Evolutionary conservation across 2,888 invertebrate species (phyloP), one percentile per base, ranked within the genome.

Genomic region (Melangyna quadrimaculata): DNA sequence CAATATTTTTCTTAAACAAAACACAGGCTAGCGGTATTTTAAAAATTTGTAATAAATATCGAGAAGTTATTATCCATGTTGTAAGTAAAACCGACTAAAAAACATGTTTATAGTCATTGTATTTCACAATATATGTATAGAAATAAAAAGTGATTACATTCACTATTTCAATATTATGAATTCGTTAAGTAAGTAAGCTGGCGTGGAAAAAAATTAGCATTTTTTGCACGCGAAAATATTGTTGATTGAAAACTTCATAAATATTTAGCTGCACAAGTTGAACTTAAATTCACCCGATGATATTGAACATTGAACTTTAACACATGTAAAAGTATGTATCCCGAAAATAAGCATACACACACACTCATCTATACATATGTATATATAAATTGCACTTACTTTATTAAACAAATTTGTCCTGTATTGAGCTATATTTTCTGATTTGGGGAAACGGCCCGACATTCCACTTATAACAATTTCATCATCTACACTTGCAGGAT

Each of bases 381-480:
- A 32, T 10, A 32, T 37, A 14, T 5, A 37, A 14, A 37, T 35
- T 3, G 0, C 10, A 79, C 82, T 90, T 89, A 92, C 93, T 90
- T 92, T 91, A 86, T 93, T 93, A 59, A 93, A 93, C 14, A 95
- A 92, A 89, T 94, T 93, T 10, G 94, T 91, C 80, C 89, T 91
- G 53, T 94, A 94, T 89, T 94, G 93, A 51, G 92, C 90, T 51
- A 95, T 91, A 89, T 93, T 94, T 48, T 93, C 92, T 0, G 94
- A 94, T 87, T 93, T 94, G 1, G 95, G 95, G 87, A 95, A 94
- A 67, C 94, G 88, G 22, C 93, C 94, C 0, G 93, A 91, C 87
- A 94, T 93, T 17, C 94, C 94, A 81, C 91, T 91, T 29, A 94
- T 93, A 6, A 94, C 93, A 61, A 94, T 90, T 87, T 92, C 92